Base-by-base conservation (phyloP, 2,113 vertebrate genomes). In the Nerophis lumbriciformis region DNA sequence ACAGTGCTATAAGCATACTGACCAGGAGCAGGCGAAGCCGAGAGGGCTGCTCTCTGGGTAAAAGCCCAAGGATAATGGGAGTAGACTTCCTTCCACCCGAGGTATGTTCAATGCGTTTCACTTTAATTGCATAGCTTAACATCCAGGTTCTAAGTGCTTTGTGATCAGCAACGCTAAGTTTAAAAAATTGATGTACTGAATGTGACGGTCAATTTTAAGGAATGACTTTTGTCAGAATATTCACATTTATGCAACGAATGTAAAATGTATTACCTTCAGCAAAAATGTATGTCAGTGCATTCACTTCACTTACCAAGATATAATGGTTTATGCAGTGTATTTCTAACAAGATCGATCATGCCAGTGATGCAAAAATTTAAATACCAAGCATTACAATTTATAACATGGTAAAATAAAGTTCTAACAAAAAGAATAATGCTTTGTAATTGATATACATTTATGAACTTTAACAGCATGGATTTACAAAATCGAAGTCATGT, bases 1-100 rank as follows among this genome's bases (percentile, higher is more conserved):
- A 85, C 83, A 51, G 76, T 87, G 76, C 76, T 81, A 80, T 53
- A 8, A 62, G 75, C 65, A 89, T 89, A 89, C 87, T 88, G 87
- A 89, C 87, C 87, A 87, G 84, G 85, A 89, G 87, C 87, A 86
- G 85, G 72, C 37, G 83, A 80, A 71, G 83, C 79, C 76, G 75
- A 80, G 82, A 80, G 68, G 77, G 85, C 85, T 86, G 85, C 87
- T 87, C 87, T 83, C 85, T 88, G 85, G 83, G 74, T 53, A 83
- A 84, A 85, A 84, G 82, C 65, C 70, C 83, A 81, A 72, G 87
- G 77, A 83, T 78, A 81, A 84, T 65, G 73, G 79, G 75, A 87
- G 81, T 62, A 76, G 84, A 88, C 75, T 81, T 86, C 80, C 80
- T 85, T 85, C 84, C 84, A 80, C 77, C 77, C 70, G 83, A 73